A percentile compares a stretch with the other conserved stretches of the same genome.
phyloP scores from a whole-genome alignment of 2,888 invertebrate species.

The Cremastinae sp. region DNA sequence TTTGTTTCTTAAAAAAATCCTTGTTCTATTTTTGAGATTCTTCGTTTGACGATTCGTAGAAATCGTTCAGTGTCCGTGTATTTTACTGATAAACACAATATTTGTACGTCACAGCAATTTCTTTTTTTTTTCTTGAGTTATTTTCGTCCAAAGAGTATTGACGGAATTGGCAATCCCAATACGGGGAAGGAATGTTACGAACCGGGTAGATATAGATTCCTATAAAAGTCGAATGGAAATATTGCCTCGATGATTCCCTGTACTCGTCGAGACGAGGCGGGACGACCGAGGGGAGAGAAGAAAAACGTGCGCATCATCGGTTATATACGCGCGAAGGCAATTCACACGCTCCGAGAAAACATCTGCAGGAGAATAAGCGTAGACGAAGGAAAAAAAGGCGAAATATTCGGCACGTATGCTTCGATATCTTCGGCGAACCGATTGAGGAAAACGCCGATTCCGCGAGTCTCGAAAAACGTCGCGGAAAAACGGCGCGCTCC shows the following conservation, averaged over 20 bases:
- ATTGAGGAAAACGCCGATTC: conserved; percentile 54
- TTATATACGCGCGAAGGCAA: conserved; percentile 10
- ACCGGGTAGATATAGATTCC: conserved; percentile 6
- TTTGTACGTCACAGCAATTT: not conserved
- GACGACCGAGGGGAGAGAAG: not conserved
- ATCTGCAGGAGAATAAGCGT: conserved; percentile 11
- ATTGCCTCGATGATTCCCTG: conserved; percentile 28
- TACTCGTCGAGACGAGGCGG: not conserved
- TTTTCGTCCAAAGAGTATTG: not conserved
- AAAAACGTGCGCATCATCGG: not conserved
- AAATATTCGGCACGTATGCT: conserved; percentile 2
- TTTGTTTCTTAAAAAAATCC: too few relatives aligned
- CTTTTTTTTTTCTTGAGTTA: not conserved
- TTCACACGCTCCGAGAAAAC: conserved; percentile 16
- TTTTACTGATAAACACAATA: not conserved
- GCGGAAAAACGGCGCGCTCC: conserved; percentile 11
- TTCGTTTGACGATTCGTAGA: too few relatives aligned
- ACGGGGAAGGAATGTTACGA: conserved; percentile 5
- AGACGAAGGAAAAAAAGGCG: not conserved
- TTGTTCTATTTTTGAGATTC: too few relatives aligned
- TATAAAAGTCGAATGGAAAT: conserved; percentile 26
- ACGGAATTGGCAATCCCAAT: conserved; percentile 9
- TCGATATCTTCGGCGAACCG: conserved; percentile 29
- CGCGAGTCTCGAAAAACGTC: conserved; percentile 32
- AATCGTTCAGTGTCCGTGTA: not conserved